phyloP scores from a whole-genome alignment of 2,888 invertebrate genomes.

The Coenonympha glycerion region DNA sequence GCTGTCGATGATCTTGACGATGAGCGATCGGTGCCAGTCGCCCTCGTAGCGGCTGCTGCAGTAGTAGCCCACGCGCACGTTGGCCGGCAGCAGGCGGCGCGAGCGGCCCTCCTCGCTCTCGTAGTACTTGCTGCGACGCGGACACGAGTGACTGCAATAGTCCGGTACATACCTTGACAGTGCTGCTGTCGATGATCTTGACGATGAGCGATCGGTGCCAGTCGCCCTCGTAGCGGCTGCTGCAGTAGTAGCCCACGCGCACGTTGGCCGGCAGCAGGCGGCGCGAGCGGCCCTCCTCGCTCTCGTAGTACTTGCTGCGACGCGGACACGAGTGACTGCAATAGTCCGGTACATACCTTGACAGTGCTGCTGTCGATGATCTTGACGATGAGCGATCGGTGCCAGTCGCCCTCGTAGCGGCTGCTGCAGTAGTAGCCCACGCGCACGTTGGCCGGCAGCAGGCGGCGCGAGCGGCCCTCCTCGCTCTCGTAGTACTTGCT shows the following conservation, averaged over 20 bases:
- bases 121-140: conserved; percentile 48
- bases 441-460: conserved; percentile 54
- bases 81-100: conserved; percentile 49
- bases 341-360: too few relatives aligned
- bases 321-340: too few relatives aligned
- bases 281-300: conserved; percentile 42
- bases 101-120: conserved; percentile 37
- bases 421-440: conserved; percentile 67
- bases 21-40: conserved; percentile 73
- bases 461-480: conserved; percentile 40
- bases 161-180: conserved; percentile 71
- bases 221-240: conserved; percentile 58
- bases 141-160: too few relatives aligned
- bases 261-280: conserved; percentile 50
- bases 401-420: conserved; percentile 66
- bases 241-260: conserved; percentile 67
- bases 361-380: conserved; percentile 57
- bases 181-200: conserved; percentile 49
- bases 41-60: conserved; percentile 58
- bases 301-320: conserved; percentile 48
- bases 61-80: conserved; percentile 63
- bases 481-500: conserved; percentile 50
- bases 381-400: conserved; percentile 67
- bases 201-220: conserved; percentile 74
- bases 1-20: conserved; percentile 56